Evolutionary conservation across 2,888 invertebrate species (phyloP).

Genomic region (Sepiola atlantica): DNA sequence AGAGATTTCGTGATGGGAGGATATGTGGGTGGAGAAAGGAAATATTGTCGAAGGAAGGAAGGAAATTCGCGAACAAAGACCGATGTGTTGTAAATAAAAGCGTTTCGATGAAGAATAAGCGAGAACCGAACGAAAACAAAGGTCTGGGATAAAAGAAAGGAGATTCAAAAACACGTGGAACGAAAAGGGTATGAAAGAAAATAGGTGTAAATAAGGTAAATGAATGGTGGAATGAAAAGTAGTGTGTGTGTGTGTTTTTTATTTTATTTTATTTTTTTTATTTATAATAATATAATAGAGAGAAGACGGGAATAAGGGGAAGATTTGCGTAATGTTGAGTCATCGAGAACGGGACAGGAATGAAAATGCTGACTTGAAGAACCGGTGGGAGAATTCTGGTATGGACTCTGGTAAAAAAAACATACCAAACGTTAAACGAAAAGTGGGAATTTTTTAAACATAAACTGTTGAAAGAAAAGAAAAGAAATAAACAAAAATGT

Average conservation of each 20-base stretch:
- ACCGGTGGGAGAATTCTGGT: no score
- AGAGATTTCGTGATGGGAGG: constrained; percentile 15
- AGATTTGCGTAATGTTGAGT: background rate
- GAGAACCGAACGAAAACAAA: background rate
- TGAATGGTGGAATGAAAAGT: background rate
- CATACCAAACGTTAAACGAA: no score
- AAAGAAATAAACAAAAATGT: no score
- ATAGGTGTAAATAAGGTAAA: background rate
- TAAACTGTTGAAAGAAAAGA: no score
- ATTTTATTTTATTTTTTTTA: no score
- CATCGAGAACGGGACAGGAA: background rate
- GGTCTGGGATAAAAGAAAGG: background rate
- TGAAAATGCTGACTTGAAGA: background rate
- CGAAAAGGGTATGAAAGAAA: background rate
- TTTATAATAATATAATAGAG: no score
- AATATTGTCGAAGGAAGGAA: constrained; percentile 8
- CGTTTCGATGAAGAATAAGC: background rate
- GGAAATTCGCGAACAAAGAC: background rate
- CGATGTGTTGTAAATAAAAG: constrained; percentile 32
- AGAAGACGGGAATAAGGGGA: no score
- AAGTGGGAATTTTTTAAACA: no score
- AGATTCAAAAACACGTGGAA: background rate
- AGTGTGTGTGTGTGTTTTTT: background rate
- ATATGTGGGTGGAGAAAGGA: constrained; percentile 32
- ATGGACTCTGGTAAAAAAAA: no score